Percentiles rank a stretch among this genome's conserved stretches.
Conservation (phyloP, 2,888 invertebrate genomes). For the Adelognathus sp. region DNA sequence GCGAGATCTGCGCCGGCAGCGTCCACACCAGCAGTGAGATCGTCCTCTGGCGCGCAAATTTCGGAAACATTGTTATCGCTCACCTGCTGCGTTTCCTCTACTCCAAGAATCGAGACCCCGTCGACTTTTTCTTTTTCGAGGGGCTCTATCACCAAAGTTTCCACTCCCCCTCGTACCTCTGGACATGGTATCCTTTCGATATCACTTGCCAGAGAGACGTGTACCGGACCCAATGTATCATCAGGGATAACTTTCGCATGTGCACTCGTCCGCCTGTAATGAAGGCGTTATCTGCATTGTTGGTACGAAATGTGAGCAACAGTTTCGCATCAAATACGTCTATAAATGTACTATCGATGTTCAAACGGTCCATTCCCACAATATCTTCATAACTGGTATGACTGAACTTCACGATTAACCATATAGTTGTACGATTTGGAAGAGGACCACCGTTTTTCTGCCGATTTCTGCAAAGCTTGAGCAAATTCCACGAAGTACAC, state of each 20-base stretch:
- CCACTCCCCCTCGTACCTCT: background rate
- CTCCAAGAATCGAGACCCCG: background rate
- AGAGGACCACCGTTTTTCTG: too few species aligned
- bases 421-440: too few species aligned
- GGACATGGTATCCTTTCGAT: background rate
- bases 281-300: background rate
- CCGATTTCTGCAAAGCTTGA: too few species aligned
- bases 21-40: background rate
- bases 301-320: background rate
- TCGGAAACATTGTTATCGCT: background rate
- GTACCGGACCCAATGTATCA: background rate
- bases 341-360: background rate
- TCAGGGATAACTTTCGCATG: background rate
- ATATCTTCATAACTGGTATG: too few species aligned
- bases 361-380: too few species aligned
- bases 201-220: background rate
- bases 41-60: background rate
- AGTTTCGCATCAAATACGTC: background rate
- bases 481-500: too few species aligned
- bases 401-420: too few species aligned
- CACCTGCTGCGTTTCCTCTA: background rate
- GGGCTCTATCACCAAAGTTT: too few species aligned
- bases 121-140: background rate
- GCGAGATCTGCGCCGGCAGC: background rate
- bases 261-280: background rate